Conservation (phyloP, 1,140 invertebrate genomes). For the Hestina assimilis region DNA sequence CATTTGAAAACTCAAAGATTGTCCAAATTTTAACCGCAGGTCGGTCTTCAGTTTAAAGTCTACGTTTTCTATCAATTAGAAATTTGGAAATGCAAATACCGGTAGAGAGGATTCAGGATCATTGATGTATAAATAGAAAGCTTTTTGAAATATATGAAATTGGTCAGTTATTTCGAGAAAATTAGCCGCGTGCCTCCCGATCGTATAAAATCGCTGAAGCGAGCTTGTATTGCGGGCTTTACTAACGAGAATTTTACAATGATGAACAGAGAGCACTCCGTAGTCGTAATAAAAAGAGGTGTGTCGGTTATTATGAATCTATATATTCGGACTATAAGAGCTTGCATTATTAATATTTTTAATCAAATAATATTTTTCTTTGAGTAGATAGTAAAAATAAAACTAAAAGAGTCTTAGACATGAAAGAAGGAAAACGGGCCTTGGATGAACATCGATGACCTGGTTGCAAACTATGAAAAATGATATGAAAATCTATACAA, state of each 20-base stretch:
- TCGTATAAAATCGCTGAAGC: conserved; percentile 61
- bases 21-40: too few species aligned
- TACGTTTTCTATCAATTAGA: too few species aligned
- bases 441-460: too few species aligned
- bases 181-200: conserved; percentile 52
- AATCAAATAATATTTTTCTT: not conserved
- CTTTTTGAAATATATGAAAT: conserved; percentile 28
- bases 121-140: conserved; percentile 9
- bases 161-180: conserved; percentile 56
- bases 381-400: too few species aligned
- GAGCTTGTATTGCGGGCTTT: conserved; percentile 61
- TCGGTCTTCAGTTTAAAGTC: too few species aligned
- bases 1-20: too few species aligned
- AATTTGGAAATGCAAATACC: too few species aligned
- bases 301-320: conserved; percentile 30
- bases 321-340: conserved; percentile 3
- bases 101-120: too few species aligned
- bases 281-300: conserved; percentile 48
- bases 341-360: not conserved
- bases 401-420: too few species aligned
- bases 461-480: too few species aligned
- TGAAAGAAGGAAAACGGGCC: too few species aligned
- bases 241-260: conserved; percentile 67
- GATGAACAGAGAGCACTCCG: conserved; percentile 53
- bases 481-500: too few species aligned